phyloP scores from a whole-genome alignment of 2,888 invertebrate species.

The Criorhina ranunculi region DNA sequence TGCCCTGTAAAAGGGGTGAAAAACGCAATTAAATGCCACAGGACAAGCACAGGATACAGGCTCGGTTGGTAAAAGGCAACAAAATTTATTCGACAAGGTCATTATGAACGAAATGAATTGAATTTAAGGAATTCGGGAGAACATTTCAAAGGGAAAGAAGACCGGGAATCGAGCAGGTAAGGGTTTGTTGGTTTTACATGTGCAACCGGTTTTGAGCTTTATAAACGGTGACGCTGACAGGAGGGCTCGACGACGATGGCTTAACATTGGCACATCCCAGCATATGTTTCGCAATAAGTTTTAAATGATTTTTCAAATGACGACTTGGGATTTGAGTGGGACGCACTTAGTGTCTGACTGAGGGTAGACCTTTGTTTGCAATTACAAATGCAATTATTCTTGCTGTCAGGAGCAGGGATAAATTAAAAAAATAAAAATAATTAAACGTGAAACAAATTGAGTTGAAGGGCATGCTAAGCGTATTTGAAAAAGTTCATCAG shows the following conservation, averaged over 20 bases:
- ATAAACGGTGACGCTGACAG: conserved; percentile 15
- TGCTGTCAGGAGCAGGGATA: conserved; percentile 67
- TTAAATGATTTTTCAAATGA: conserved; percentile 72
- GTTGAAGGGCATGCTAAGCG: conserved; percentile 29
- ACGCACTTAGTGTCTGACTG: conserved; percentile 20
- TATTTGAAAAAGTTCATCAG: neutral
- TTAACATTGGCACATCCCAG: conserved; percentile 39
- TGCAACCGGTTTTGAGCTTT: conserved; percentile 64
- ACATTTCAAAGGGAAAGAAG: neutral
- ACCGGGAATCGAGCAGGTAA: conserved; percentile 24
- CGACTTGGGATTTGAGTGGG: conserved; percentile 49
- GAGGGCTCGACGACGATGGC: conserved; percentile 10
- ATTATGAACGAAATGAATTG: conserved; percentile 58
- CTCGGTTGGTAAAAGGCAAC: no score
- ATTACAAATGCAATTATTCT: conserved; percentile 68
- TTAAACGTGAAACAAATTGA: conserved; percentile 47
- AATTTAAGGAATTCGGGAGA: conserved; percentile 63
- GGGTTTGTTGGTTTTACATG: conserved; percentile 36
- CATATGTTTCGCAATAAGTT: conserved; percentile 72
- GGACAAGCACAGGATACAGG: conserved; percentile 24
- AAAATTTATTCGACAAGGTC: conserved; percentile 10
- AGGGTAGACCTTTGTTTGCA: conserved; percentile 57
- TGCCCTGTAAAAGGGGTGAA: conserved; percentile 52
- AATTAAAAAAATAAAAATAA: conserved; percentile 59
- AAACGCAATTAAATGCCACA: conserved; percentile 74